Base-by-base conservation (phyloP, 2,113 vertebrate species). In the Malurus melanocephalus region DNA sequence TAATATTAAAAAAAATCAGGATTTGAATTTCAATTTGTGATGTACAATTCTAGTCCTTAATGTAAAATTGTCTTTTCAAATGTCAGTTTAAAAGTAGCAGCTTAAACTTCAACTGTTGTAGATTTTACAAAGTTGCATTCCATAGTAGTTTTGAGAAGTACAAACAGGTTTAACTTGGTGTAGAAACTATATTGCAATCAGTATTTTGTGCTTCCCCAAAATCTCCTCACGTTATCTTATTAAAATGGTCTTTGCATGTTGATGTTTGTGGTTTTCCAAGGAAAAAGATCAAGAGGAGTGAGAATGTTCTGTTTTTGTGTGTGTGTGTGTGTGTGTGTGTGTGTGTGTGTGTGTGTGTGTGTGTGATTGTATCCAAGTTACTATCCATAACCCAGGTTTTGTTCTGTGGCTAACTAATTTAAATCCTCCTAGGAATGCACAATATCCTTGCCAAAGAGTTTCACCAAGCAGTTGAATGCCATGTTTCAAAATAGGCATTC, bases 401-500 rank as follows among this genome's bases (percentile, higher is more conserved):
- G 94, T 93, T 96, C 85, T 48, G 87, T 49, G 14, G 75, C 95
- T 80, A 85, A 88, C 93, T 94, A 90, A 97, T 96, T 96, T 96
- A 97, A 97, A 97, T 97, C 97, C 96, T 94, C 88, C 73, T 72
- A 96, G 96, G 97, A 97, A 98, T 98, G 95, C 83, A 76, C 40
- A 89, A 67, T 92, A 78, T 95, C 94, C 92, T 91, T 96, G 95
- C 96, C 96, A 97, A 92, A 94, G 92, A 61, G 95, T 96, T 96
- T 97, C 95, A 89, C 92, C 92, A 87, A 87, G 87, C 87, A 92
- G 60, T 92, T 97, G 96, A 95, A 95, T 95, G 93, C 95, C 85
- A 94, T 95, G 67, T 87, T 96, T 89, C 83, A 92, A 93, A 95
- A 95, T 87, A 76, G 85, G 84, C 95, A 93, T 96, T 97, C 95